Evolutionary conservation across 2,113 vertebrate species (phyloP).

Genomic region (Fulmarus glacialis): DNA sequence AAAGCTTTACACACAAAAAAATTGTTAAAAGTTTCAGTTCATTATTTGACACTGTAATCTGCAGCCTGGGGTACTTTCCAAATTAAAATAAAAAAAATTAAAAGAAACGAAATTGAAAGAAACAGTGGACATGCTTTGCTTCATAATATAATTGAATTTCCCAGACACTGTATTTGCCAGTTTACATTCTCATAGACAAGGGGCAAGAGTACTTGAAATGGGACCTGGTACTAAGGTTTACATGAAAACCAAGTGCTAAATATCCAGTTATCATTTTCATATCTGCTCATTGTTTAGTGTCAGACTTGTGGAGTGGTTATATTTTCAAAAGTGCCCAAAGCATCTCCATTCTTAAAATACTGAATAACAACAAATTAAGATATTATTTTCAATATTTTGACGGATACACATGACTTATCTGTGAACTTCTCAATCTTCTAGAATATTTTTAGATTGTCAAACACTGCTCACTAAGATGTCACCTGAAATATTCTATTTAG

Average conservation of each 20-base stretch:
- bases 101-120: background rate
- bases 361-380: background rate
- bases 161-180: background rate
- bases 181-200: background rate
- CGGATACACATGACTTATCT: background rate
- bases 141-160: background rate
- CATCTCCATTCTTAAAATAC: background rate
- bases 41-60: background rate
- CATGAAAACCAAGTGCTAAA: background rate
- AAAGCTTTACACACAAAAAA: background rate
- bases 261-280: rapidly evolving
- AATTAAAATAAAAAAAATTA: background rate
- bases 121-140: background rate
- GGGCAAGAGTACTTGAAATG: background rate
- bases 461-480: background rate
- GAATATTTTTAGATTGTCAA: background rate
- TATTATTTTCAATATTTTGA: background rate
- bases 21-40: background rate
- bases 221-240: background rate
- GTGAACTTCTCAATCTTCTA: background rate
- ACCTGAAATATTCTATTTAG: background rate
- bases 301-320: background rate
- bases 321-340: background rate
- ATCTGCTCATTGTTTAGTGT: background rate
- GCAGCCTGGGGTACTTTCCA: background rate